A percentile compares a stretch with the other conserved stretches of the same genome.
These are phyloP conservation scores for Epinephelus fuscoguttatus DNA, from an alignment of 2,113 vertebrate species.

Conservation along the genomic window DNA sequence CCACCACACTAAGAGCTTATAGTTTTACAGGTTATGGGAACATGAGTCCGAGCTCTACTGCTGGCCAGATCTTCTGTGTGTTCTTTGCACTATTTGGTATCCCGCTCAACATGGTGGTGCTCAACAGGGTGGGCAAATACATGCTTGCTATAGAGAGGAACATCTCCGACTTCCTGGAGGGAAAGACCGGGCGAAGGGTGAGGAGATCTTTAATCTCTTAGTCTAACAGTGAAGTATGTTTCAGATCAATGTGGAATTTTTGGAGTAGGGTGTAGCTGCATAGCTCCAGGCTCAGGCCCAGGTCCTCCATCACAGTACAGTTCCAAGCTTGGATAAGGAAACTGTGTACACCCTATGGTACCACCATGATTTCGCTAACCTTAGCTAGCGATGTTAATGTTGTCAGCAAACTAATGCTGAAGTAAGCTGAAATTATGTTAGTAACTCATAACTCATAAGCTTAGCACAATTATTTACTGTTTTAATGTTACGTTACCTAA, in stretches of 20 bases:
- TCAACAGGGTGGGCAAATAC: conserved; percentile 91
- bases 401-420: too few relatives aligned
- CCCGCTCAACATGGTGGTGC: conserved; percentile 91
- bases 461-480: too few relatives aligned
- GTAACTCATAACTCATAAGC: too few relatives aligned
- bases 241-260: not conserved
- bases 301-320: too few relatives aligned
- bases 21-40: conserved; percentile 90
- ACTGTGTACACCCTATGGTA: too few relatives aligned
- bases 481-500: too few relatives aligned
- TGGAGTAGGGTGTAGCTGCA: too few relatives aligned
- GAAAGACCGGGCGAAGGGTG: conserved; percentile 73
- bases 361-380: too few relatives aligned
- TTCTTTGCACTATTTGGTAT: conserved; percentile 93
- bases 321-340: too few relatives aligned
- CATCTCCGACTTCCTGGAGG: conserved; percentile 71
- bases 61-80: conserved; percentile 91
- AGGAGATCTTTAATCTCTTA: conserved; percentile 27
- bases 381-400: too few relatives aligned
- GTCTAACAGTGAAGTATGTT: not conserved
- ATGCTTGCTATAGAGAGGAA: conserved; percentile 85
- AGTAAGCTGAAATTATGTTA: too few relatives aligned
- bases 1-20: conserved; percentile 4
- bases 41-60: conserved; percentile 85
- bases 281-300: too few relatives aligned